These are phyloP conservation scores for Chrysina gloriosa DNA, from an alignment of 2,888 invertebrate species.

Conservation along the genomic window DNA sequence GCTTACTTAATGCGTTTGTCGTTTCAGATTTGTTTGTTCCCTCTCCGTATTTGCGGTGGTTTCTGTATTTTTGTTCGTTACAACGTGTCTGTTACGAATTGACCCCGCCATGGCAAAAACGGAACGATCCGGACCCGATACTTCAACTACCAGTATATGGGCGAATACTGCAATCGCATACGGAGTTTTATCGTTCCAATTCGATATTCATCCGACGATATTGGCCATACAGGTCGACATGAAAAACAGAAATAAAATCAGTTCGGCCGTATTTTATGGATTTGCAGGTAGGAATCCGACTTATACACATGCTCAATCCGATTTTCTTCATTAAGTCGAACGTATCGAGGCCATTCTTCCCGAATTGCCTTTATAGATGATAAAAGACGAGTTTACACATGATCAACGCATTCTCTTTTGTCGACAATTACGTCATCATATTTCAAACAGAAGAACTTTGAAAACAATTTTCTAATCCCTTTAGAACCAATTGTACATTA, in stretches of 20 bases:
- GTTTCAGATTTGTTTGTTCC: conserved; percentile 72
- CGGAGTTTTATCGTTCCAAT: conserved; percentile 78
- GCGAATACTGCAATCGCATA: conserved; percentile 72
- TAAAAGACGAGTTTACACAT: too few relatives aligned
- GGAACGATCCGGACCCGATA: neutral
- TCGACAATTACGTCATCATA: too few relatives aligned
- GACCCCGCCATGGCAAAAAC: neutral
- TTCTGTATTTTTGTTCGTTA: conserved; percentile 76
- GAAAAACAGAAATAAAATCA: conserved; percentile 80
- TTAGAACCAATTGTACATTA: too few relatives aligned
- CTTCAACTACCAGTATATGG: conserved; percentile 50
- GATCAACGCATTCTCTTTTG: too few relatives aligned
- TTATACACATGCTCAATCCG: too few relatives aligned
- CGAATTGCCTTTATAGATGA: too few relatives aligned
- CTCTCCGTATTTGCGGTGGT: conserved; percentile 74
- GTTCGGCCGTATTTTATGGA: conserved; percentile 77
- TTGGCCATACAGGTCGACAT: conserved; percentile 94
- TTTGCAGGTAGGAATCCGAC: conserved; percentile 42
- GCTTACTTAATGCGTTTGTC: neutral
- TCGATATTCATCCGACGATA: conserved; percentile 86
- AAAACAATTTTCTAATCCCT: too few relatives aligned
- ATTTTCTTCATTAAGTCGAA: too few relatives aligned
- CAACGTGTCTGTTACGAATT: conserved; percentile 68
- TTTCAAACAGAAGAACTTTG: too few relatives aligned
- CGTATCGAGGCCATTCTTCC: too few relatives aligned